Base-by-base conservation (phyloP, 2,888 invertebrate genomes). In the Acanthosoma haemorrhoidale region DNA sequence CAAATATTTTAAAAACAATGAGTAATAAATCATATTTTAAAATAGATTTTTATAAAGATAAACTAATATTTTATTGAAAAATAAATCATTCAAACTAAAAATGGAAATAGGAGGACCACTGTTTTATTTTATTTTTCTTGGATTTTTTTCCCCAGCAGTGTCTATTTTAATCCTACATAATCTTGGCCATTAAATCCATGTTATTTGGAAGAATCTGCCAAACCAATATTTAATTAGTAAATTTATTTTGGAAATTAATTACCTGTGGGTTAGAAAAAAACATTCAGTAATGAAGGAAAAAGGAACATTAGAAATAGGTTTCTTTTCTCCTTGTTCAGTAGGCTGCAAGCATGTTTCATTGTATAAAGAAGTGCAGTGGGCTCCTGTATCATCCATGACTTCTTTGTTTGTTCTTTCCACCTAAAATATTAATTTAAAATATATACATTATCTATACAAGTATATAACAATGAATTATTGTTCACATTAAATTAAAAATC, bases 271-370 rank as follows among this genome's bases (percentile, higher is more conserved):
- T 84, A 95, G 85, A 80, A 88, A 96, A 80, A 96, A 96, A 77
- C 92, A 90, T 79, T 96, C 94, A 0, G 94, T 94, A 13, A 94
- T 87, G 79, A 96, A 96, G 78, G 86, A 90, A 70, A 72, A 77
- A 21, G 73, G 73, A 39, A 71, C 69, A 36, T 57, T 72, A 13
- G 76, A 70, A 21, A 75, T 58, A 31, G 75, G 75, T 39, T 76
- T 73, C 21, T 75, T 60, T 51, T 75, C 74, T 18, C 67, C 72
- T 43, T 74, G 73, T 11, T 85, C 82, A 0, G 83, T 79, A 11
- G 94, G 91, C 73, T 94, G 81, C 43, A 96, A 81, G 77, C 91
- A 91, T 0, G 95, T 96, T 79, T 94, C 93, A 38, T 84, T 85
- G 68, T 83, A 82, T 72, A 92, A 81, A 73, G 87, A 87, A 73